These are phyloP conservation scores for Porites rus DNA, from an alignment of 92 coral and sea anemone species.

Conservation along the genomic window DNA sequence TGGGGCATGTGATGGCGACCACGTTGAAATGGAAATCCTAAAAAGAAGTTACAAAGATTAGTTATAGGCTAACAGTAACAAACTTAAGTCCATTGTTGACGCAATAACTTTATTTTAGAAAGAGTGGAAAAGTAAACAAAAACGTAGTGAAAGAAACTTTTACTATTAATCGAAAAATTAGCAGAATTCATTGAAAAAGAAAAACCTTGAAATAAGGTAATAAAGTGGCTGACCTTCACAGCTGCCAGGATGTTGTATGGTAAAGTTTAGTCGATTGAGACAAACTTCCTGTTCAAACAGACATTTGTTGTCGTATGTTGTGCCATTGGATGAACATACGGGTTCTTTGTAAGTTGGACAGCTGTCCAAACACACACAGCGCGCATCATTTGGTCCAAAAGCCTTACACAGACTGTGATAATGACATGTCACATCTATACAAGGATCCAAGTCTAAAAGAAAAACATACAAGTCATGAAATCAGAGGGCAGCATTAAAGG, in stretches of 20 bases:
- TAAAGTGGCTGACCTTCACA: constrained; percentile 61
- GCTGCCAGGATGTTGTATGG: constrained; percentile 74
- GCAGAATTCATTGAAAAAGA: too few species aligned
- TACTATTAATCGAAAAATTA: background rate
- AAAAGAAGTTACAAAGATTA: too few species aligned
- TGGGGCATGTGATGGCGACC: background rate
- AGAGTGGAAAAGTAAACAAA: too few species aligned
- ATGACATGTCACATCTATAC: background rate
- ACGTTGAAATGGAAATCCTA: too few species aligned
- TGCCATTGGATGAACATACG: constrained; percentile 75
- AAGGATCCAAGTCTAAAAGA: constrained; percentile 65
- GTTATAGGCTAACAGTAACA: too few species aligned
- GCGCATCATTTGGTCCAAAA: constrained; percentile 62
- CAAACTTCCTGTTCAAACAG: constrained; percentile 61
- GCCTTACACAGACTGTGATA: constrained; percentile 65
- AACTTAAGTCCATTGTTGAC: too few species aligned
- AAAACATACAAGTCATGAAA: too few species aligned
- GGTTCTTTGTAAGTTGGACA: constrained; percentile 74
- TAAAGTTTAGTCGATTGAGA: constrained; percentile 34
- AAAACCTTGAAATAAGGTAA: too few species aligned
- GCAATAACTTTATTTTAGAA: too few species aligned
- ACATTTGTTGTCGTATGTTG: constrained; percentile 65
- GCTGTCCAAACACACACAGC: constrained; percentile 2
- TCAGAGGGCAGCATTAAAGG: too few species aligned
- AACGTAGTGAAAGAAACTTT: background rate